Percentiles rank a stretch among this genome's conserved stretches.
Evolutionary conservation across 2,113 vertebrate genomes (phyloP).

Genomic region (Hydrochoerus hydrochaeris): DNA sequence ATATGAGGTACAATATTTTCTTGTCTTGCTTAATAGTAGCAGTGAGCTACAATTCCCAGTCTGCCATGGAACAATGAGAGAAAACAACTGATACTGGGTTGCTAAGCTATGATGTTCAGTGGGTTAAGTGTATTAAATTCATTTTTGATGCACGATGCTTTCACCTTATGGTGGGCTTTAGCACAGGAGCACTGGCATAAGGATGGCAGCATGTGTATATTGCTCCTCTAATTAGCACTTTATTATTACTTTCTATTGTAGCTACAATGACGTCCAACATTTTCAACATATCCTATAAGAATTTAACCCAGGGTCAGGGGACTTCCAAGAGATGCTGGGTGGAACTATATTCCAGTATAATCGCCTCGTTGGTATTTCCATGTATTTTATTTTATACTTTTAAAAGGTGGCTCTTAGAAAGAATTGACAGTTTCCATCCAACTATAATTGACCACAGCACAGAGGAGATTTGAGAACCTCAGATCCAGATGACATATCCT

Average conservation of each 20-base stretch:
- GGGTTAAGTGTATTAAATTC: not conserved
- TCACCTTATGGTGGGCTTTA: not conserved
- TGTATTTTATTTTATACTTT: conserved; percentile 13
- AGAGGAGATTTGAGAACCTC: not conserved
- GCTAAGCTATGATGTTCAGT: not conserved
- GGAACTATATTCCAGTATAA: not conserved
- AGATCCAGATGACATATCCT: not conserved
- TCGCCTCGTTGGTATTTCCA: not conserved
- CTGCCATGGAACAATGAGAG: rapidly evolving
- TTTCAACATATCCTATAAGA: not conserved
- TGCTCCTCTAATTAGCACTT: not conserved
- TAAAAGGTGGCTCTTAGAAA: conserved; percentile 26
- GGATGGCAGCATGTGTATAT: not conserved
- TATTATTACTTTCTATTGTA: not conserved
- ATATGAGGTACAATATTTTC: not conserved
- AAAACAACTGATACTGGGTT: not conserved
- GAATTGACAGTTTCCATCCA: not conserved
- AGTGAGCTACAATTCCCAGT: not conserved
- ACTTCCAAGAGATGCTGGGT: not conserved
- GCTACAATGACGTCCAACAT: not conserved
- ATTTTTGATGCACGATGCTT: not conserved
- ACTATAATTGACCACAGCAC: not conserved
- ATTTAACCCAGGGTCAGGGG: not conserved
- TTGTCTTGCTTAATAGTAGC: not conserved
- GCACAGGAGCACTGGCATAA: not conserved